These are phyloP conservation scores for Halocaridina rubra DNA, from an alignment of 2,888 invertebrate species.

Conservation along the genomic window DNA sequence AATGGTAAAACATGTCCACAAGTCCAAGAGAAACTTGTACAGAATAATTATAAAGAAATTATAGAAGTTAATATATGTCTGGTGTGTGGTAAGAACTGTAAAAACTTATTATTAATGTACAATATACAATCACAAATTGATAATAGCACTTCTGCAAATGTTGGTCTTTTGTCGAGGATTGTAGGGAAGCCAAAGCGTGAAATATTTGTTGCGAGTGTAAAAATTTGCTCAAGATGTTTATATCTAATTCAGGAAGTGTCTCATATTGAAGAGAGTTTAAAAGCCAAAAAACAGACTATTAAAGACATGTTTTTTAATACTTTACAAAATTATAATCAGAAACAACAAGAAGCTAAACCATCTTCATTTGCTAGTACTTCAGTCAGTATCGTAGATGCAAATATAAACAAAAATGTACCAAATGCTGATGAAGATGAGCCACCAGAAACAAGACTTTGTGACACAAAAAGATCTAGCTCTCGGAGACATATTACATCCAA, in stretches of 20 bases:
- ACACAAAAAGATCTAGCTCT: slow-evolving; percentile 7
- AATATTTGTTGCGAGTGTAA: slow-evolving; percentile 13
- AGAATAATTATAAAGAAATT: background rate
- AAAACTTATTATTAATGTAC: background rate
- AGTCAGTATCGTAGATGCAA: background rate
- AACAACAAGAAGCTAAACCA: background rate
- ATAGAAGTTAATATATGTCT: slow-evolving; percentile 24
- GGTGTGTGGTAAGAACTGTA: slow-evolving; percentile 40
- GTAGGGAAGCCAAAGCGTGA: slow-evolving; percentile 46
- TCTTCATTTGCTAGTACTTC: background rate
- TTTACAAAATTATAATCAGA: slow-evolving; percentile 6
- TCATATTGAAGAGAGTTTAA: slow-evolving; percentile 33
- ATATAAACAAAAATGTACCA: background rate
- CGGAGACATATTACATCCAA: slow-evolving; percentile 28
- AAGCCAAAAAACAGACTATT: slow-evolving; percentile 38
- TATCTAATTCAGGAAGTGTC: slow-evolving; percentile 34
- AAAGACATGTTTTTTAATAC: slow-evolving; percentile 48
- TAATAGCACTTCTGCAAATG: background rate
- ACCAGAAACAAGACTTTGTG: background rate
- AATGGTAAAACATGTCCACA: background rate
- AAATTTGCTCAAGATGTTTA: slow-evolving; percentile 35
- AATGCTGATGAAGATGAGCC: background rate
- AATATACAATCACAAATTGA: background rate
- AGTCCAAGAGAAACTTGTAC: background rate
- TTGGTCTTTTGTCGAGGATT: slow-evolving; percentile 21